Evolutionary conservation across 2,113 vertebrate genomes (phyloP), one percentile per base, ranked within the genome.

Genomic region (Nesogale talazaci): DNA sequence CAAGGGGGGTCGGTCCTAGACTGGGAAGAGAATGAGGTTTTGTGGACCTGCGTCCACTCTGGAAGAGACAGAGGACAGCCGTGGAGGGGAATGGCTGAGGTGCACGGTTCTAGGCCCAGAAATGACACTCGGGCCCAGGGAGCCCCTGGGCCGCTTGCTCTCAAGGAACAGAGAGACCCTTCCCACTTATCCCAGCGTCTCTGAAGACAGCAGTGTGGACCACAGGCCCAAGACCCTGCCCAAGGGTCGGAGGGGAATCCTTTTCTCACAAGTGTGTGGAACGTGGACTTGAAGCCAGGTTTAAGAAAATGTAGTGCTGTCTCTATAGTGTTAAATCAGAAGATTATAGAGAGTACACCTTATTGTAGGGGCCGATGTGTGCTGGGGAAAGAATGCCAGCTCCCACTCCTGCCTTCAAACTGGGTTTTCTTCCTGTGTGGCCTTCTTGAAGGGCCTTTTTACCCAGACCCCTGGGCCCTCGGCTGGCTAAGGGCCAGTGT

Each of bases 61-160:
- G 31, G 12, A 29, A 6, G 1, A 27, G 1, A 3, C 14, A 6
- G 34, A n/a, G 6, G 4, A 5, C 4, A 42, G 2, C 46, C 42
- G 34, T 3, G 6, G 63, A 16, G 36, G 7, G 0, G 46, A 46
- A n/a, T 31, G 22, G 76, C 76, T 1, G 46, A 83, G 57, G 42
- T 34, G 1, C 27, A 29, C 29, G n/a, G 15, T 16, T 40, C 23
- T 31, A 34, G 59, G 19, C 59, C 86, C 31, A 1, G 67, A 29
- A 27, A 23, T 40, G 82, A 65, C 29, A 29, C 34, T 23, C 4
- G 19, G 40, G 14, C 61, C 46, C 1, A 10, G 34, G 56, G 40
- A 11, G 63, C 10, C n/a, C 10, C 11, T 36, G 70, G 38, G 0
- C 31, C 29, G 3, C 69, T 14, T 0, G 0, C 22, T 4, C 36